Conservation (phyloP, 2,888 invertebrate genomes). For the Chymomyza caudatula region DNA sequence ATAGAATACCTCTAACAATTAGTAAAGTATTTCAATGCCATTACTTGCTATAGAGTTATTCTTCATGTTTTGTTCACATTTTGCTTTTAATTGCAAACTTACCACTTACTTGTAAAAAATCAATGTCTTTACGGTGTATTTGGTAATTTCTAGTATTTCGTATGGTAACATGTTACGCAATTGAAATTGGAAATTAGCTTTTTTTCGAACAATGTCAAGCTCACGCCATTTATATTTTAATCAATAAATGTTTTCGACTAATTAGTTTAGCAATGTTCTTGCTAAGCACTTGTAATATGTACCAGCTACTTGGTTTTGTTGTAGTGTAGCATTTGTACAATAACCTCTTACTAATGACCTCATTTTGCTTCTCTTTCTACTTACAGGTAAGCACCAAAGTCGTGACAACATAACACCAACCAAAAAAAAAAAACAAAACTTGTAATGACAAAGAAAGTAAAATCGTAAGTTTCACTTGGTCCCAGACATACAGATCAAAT, state of each 20-base stretch:
- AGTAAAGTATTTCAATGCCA: too few species aligned
- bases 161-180: too few species aligned
- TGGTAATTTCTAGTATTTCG: too few species aligned
- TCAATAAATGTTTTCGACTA: neutral
- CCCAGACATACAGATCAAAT: slow-evolving; percentile 40
- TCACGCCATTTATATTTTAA: neutral
- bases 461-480: slow-evolving; percentile 58
- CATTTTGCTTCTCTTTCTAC: slow-evolving; percentile 54
- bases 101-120: too few species aligned
- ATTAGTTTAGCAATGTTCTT: slow-evolving; percentile 1
- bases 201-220: neutral
- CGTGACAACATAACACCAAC: slow-evolving; percentile 49
- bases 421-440: neutral
- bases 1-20: too few species aligned
- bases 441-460: slow-evolving; percentile 42
- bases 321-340: slow-evolving; percentile 12
- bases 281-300: slow-evolving; percentile 28
- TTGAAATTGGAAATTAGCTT: too few species aligned
- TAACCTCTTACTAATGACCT: slow-evolving; percentile 69
- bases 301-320: neutral
- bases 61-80: too few species aligned
- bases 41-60: too few species aligned
- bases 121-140: too few species aligned
- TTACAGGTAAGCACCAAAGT: slow-evolving; percentile 66
- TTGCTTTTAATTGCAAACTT: too few species aligned